Conservation (phyloP, 2,113 vertebrate genomes). For the Colius striatus region DNA sequence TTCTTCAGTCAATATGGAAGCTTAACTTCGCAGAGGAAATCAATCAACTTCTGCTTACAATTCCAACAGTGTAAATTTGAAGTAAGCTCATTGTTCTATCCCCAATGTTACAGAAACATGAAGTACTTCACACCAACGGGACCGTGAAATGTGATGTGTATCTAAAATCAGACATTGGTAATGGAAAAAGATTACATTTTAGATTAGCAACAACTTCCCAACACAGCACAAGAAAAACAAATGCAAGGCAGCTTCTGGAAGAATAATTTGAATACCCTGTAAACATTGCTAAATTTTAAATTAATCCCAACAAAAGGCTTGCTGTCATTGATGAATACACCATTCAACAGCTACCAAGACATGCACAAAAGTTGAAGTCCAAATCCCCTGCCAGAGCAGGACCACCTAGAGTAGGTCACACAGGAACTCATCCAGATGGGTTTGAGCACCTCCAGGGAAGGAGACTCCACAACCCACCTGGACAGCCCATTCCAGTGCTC, state of each 20-base stretch:
- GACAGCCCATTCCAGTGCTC: no score
- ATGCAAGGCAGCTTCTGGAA: background rate
- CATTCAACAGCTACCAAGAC: background rate
- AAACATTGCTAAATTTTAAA: background rate
- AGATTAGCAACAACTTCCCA: background rate
- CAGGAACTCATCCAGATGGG: no score
- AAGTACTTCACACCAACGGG: background rate
- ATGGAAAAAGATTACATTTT: background rate
- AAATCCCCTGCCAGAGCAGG: no score
- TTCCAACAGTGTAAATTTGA: background rate
- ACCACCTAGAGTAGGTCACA: no score
- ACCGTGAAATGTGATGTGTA: background rate
- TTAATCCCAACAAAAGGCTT: background rate
- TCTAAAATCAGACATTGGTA: background rate
- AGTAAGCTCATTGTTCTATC: background rate
- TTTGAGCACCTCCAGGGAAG: no score
- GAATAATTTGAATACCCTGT: background rate
- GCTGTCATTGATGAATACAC: background rate
- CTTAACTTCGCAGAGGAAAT: background rate
- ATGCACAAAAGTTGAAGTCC: background rate
- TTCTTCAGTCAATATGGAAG: background rate
- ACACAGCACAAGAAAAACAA: background rate
- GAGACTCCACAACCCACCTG: no score
- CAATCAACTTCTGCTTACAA: background rate
- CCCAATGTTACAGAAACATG: background rate